Conservation (phyloP, 2,113 vertebrate species). For the Aix galericulata region DNA sequence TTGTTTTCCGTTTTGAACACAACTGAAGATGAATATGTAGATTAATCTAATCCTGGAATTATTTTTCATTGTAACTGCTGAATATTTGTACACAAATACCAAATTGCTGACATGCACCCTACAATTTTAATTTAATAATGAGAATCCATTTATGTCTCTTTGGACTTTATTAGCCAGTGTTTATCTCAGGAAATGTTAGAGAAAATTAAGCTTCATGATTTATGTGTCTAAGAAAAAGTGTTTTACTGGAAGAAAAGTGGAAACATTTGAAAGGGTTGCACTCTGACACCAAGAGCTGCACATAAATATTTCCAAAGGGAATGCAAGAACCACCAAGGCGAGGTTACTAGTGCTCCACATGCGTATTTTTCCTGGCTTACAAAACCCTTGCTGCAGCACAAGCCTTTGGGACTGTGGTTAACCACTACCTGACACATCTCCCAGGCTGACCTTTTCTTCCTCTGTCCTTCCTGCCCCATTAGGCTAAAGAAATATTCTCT, state of each 20-base stretch:
- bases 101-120: background rate
- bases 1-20: background rate
- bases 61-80: conserved; percentile 37
- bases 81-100: conserved; percentile 38
- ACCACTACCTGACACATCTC: background rate
- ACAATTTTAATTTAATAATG: background rate
- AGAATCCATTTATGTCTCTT: background rate
- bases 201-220: background rate
- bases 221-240: background rate
- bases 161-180: background rate
- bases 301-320: background rate
- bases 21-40: conserved; percentile 33
- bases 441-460: background rate
- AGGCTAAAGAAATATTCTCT: background rate
- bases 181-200: background rate
- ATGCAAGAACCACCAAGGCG: background rate
- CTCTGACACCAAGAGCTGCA: background rate
- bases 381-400: background rate
- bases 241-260: background rate
- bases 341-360: background rate
- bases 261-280: background rate
- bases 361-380: background rate
- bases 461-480: background rate
- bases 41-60: conserved; percentile 41
- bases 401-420: background rate